A percentile compares a stretch with the other conserved stretches of the same genome.
phyloP scores from a whole-genome alignment of 2,797 vertebrate genomes.

The Sebastes itinus region DNA sequence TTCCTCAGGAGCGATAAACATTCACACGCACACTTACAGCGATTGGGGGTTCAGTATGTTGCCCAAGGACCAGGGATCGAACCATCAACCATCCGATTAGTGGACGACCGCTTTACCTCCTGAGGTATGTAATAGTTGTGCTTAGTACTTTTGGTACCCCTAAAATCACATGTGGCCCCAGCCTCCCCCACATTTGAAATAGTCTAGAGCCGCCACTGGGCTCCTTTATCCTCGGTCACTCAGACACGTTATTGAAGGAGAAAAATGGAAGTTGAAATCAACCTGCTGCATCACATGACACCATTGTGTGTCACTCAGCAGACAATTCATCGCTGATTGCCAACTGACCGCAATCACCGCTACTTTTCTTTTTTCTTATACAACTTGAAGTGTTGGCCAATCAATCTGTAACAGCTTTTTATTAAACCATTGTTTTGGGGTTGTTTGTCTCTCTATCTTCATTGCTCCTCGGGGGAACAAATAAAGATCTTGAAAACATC shows the following conservation, averaged over 20 bases:
- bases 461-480: background rate
- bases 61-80: too few species aligned
- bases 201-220: too few species aligned
- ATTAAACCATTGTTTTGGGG: background rate
- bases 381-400: conserved; percentile 1
- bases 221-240: background rate
- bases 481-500: background rate
- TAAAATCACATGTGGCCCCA: too few species aligned
- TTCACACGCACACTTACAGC: too few species aligned
- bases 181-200: too few species aligned
- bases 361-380: background rate
- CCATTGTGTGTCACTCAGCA: background rate
- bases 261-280: background rate
- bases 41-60: too few species aligned
- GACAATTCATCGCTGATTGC: conserved; percentile 23
- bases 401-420: background rate
- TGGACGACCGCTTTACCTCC: too few species aligned
- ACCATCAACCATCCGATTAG: too few species aligned
- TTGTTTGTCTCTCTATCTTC: background rate
- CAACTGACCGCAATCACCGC: background rate
- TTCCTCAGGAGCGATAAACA: too few species aligned
- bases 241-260: background rate
- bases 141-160: too few species aligned
- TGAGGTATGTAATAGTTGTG: too few species aligned
- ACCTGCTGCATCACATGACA: background rate